Evolutionary conservation across 2,888 invertebrate species (phyloP), one percentile per base, ranked within the genome.

Genomic region (Laothoe populi): DNA sequence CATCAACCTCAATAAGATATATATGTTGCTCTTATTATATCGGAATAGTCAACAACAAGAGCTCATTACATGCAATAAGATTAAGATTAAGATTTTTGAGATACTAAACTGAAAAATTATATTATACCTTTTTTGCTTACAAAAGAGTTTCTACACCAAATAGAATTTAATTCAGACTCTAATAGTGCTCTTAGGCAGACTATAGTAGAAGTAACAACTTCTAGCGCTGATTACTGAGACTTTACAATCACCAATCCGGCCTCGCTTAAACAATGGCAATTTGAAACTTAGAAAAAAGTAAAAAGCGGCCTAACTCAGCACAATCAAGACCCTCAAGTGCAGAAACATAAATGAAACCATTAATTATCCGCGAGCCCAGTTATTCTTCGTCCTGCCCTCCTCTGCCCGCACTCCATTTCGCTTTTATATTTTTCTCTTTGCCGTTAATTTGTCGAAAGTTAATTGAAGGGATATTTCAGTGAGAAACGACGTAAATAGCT

Each of bases 321-420:
- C 88, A 90, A 90, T 91, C 91, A 86, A 79, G 86, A 79, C 87
- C 83, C 83, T 92, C 90, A 90, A 90, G 87, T 90, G 90, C 91
- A 90, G 90, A 88, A 91, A 90, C 89, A 90, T 90, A 91, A 92
- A 92, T 91, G 90, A 89, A 90, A 89, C 88, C 90, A 91, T 92
- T 91, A 92, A 91, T 92, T 92, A 92, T 90, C 88, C 90, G 82
- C 79, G 87, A 86, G 84, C 85, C 83, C 83, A 84, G 87, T 90
- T 89, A 88, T 89, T 90, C 84, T 85, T 83, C 81, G 53, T 53
- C 81, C 78, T 76, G 76, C 79, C 79, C 75, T 70, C 70, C 70
- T 74, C 70, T 70, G 63, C 66, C 74, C 74, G 67, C 69, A 70
- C 69, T 72, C 76, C 72, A 70, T 72, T 70, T 66, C 70, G 75